A percentile compares a stretch with the other conserved stretches of the same genome.
phyloP scores from a whole-genome alignment of 1,140 invertebrate species.

The Eurosta solidaginis region DNA sequence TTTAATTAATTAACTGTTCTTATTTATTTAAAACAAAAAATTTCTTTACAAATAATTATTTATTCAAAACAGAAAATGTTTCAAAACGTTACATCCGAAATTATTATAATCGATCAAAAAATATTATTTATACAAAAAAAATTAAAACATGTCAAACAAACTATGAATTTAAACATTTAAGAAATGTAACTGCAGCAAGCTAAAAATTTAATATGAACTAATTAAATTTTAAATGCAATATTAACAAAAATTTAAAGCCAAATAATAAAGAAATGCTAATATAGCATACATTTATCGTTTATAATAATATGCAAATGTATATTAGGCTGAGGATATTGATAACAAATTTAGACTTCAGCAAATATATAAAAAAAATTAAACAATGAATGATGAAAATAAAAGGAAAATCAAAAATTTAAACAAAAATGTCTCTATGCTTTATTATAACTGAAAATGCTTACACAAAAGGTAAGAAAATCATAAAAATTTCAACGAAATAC shows the following conservation, averaged over 20 bases:
- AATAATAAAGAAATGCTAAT: not conserved
- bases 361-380: too few species aligned
- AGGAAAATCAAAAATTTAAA: constrained; percentile 9
- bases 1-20: too few species aligned
- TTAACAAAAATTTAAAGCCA: not conserved
- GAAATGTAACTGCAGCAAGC: not conserved
- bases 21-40: too few species aligned
- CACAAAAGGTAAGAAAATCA: too few species aligned
- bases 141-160: not conserved
- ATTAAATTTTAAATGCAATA: not conserved
- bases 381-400: constrained; percentile 22
- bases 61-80: too few species aligned
- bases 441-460: too few species aligned
- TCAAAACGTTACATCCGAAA: too few species aligned
- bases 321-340: constrained; percentile 19
- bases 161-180: constrained; percentile 24
- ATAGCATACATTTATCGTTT: not conserved
- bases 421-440: too few species aligned
- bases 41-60: too few species aligned
- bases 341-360: constrained; percentile 24
- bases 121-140: not conserved
- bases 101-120: not conserved
- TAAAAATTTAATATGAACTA: not conserved
- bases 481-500: not conserved
- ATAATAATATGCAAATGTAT: not conserved